Percentiles rank a stretch among this genome's conserved stretches.
These are phyloP conservation scores for Zaprionus taronus DNA, from an alignment of 1,140 invertebrate genomes.

Conservation along the genomic window DNA sequence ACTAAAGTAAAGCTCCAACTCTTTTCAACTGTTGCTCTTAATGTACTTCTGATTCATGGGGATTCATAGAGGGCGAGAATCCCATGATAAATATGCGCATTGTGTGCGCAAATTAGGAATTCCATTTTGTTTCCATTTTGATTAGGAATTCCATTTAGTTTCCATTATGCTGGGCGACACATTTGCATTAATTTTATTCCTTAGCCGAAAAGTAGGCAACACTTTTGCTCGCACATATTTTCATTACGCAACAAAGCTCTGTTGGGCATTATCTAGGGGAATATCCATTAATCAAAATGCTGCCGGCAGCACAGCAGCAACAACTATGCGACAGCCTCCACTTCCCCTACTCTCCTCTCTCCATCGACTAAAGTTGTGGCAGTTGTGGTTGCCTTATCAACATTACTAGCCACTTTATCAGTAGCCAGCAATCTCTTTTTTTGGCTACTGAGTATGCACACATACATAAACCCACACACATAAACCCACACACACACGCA, in stretches of 20 bases:
- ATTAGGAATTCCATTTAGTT: slow-evolving; percentile 8
- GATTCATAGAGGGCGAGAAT: neutral
- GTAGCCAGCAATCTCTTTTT: slow-evolving; percentile 48
- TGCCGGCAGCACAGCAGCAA: neutral
- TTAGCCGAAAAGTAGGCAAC: slow-evolving; percentile 48
- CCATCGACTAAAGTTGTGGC: slow-evolving; percentile 1
- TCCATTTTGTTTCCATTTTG: neutral
- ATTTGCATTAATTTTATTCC: slow-evolving; percentile 21
- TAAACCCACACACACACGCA: too few relatives aligned
- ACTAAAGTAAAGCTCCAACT: slow-evolving; percentile 7
- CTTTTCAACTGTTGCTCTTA: neutral
- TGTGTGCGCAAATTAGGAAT: slow-evolving; percentile 1
- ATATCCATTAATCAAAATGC: slow-evolving; percentile 63
- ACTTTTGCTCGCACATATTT: slow-evolving; percentile 29
- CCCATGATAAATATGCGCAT: neutral
- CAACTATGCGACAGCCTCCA: slow-evolving; percentile 16
- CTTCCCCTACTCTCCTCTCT: neutral
- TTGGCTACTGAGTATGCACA: neutral
- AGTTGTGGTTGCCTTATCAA: neutral
- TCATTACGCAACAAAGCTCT: slow-evolving; percentile 10
- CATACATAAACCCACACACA: neutral
- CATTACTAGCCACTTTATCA: slow-evolving; percentile 45
- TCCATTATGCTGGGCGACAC: neutral
- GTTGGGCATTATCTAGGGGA: slow-evolving; percentile 10
- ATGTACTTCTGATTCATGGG: neutral